Evolutionary conservation across 2,113 vertebrate species (phyloP), one percentile per base, ranked within the genome.

Genomic region (Mirounga angustirostris): DNA sequence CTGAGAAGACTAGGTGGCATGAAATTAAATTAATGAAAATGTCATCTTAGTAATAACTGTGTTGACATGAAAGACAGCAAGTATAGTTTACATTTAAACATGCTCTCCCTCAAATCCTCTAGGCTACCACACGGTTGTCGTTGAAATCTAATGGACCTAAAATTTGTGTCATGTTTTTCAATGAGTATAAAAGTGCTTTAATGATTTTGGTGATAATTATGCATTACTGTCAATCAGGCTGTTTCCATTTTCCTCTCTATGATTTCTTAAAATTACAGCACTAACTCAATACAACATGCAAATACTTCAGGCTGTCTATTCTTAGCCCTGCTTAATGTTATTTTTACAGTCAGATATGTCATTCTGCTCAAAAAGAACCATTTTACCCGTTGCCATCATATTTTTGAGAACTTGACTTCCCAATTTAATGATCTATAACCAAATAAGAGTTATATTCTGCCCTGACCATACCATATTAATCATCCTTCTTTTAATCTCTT

Each of bases 181-280:
- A 43, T 36, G 21, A 91, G 15, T 69, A 69, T 59, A 87, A 86
- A 74, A 74, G n/a, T 76, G 22, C 52, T 93, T 82, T 82, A 87
- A 91, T 88, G 46, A 43, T 87, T 82, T 81, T n/a, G 30, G 61
- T 33, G 43, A 13, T 90, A 85, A 95, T 90, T 79, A 56, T 10
- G 84, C 28, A 63, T 46, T 73, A 69, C 33, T 71, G 69, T 30
- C 71, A 89, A 78, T 16, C 69, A 73, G 43, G 16, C 46, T 84
- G 43, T 46, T 92, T 61, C 18, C 22, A 89, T 73, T 79, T 73
- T 79, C 28, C 24, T 80, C 18, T 65, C 22, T 61, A 58, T 52
- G 46, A 95, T 90, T 71, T 84, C 59, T 95, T 84, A 84, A 74
- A 89, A 61, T 74, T 71, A 73, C 80, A 92, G 11, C 71, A 36